Conservation (phyloP, 2,113 vertebrate genomes). For the Lamprotornis superbus region DNA sequence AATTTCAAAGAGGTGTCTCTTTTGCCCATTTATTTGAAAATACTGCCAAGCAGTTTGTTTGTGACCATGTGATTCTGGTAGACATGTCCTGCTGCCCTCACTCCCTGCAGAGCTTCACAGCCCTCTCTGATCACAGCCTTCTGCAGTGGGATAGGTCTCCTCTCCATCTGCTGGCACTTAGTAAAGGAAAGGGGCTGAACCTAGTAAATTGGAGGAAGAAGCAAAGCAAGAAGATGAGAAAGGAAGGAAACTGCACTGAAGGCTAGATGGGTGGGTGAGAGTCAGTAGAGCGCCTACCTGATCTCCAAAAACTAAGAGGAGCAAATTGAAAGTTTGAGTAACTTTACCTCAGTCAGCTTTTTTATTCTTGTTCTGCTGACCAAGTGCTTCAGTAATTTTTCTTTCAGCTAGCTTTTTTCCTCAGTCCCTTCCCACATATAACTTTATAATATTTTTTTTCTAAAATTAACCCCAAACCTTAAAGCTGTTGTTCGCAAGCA, state of each 20-base stretch:
- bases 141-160: rapidly evolving
- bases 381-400: background rate
- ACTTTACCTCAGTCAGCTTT: background rate
- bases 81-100: rapidly evolving
- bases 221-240: background rate
- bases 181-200: background rate
- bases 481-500: background rate
- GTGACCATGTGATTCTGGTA: background rate
- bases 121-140: background rate
- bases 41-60: background rate
- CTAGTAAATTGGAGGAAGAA: background rate
- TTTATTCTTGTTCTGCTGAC: background rate
- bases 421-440: background rate
- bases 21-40: background rate
- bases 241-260: background rate
- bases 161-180: background rate
- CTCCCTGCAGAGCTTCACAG: rapidly evolving
- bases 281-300: background rate
- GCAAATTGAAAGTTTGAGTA: background rate
- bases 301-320: background rate
- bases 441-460: background rate
- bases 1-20: background rate
- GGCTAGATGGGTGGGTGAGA: background rate
- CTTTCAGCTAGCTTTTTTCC: background rate
- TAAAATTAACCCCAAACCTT: background rate